phyloP scores from a whole-genome alignment of 2,113 vertebrate genomes.

The Eolophus roseicapilla region DNA sequence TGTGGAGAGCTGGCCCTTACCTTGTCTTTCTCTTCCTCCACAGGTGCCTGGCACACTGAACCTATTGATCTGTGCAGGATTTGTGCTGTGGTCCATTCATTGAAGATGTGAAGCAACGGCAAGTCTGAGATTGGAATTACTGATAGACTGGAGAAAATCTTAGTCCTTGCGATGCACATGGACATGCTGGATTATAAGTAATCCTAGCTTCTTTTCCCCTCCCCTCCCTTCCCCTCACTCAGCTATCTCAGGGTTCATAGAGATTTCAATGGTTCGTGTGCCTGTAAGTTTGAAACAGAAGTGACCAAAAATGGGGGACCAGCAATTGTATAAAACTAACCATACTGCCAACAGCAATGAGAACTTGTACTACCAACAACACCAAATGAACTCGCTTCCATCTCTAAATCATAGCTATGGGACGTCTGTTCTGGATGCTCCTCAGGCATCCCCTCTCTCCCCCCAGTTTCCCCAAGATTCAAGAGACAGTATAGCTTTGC shows the following conservation, averaged over 20 bases:
- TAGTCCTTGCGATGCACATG: conserved; percentile 57
- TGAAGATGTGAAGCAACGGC: conserved; percentile 63
- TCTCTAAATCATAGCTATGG: conserved; percentile 78
- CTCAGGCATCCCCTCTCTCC: conserved; percentile 80
- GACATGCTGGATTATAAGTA: conserved; percentile 70
- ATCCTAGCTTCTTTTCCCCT: conserved; percentile 14
- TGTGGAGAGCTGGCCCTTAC: neutral
- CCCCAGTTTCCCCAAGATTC: conserved; percentile 81
- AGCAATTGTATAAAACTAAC: conserved; percentile 82
- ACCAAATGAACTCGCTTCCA: conserved; percentile 71
- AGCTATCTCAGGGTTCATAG: conserved; percentile 77
- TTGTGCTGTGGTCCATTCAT: conserved; percentile 1
- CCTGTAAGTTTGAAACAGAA: conserved; percentile 67
- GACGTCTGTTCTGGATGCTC: conserved; percentile 71
- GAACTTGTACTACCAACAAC: conserved; percentile 80
- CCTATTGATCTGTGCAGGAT: conserved; percentile 30
- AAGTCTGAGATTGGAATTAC: conserved; percentile 36
- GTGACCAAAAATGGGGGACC: conserved; percentile 81
- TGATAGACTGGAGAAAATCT: conserved; percentile 42
- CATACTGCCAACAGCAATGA: conserved; percentile 75
- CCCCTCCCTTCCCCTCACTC: conserved; percentile 35
- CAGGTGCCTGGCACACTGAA: conserved; percentile 60
- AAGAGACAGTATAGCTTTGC: conserved; percentile 73
- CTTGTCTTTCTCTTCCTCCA: conserved; percentile 21
- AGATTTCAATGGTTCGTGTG: conserved; percentile 75